These are phyloP conservation scores for Zoanthus sociatus DNA, from an alignment of 92 coral and sea anemone genomes.

Conservation along the genomic window DNA sequence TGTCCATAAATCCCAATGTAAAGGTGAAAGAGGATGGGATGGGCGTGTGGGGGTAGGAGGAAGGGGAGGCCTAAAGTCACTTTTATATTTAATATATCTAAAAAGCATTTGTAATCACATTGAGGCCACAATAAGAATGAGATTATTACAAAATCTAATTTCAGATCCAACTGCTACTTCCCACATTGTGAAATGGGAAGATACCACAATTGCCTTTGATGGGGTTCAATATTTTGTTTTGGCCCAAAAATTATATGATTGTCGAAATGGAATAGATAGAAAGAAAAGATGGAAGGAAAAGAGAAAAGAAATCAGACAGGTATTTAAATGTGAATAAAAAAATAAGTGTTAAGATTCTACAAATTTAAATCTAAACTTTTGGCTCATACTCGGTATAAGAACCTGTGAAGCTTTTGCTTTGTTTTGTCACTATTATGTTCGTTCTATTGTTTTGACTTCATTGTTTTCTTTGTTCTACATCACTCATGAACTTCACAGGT, in stretches of 20 bases:
- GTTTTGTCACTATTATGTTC: too few species aligned
- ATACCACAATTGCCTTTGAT: conserved; percentile 25
- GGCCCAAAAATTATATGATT: background rate
- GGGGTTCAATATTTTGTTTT: conserved; percentile 19
- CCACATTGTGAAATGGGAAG: conserved; percentile 25
- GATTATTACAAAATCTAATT: background rate
- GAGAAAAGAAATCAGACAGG: conserved; percentile 5
- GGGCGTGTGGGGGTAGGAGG: background rate
- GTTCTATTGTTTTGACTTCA: too few species aligned
- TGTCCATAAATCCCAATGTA: background rate
- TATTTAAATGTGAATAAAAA: background rate
- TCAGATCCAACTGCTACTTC: conserved; percentile 24
- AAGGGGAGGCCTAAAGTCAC: background rate
- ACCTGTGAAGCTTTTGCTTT: too few species aligned
- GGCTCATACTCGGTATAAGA: too few species aligned
- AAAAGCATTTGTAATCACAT: background rate
- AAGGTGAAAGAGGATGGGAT: background rate
- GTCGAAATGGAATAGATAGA: conserved; percentile 17
- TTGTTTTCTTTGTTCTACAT: too few species aligned
- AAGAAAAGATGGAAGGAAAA: conserved; percentile 1
- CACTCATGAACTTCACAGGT: too few species aligned
- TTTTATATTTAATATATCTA: background rate
- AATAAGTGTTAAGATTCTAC: background rate
- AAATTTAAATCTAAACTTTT: background rate
- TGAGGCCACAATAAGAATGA: background rate